Conservation (phyloP, 2,113 vertebrate genomes). For the Girardinichthys multiradiatus region DNA sequence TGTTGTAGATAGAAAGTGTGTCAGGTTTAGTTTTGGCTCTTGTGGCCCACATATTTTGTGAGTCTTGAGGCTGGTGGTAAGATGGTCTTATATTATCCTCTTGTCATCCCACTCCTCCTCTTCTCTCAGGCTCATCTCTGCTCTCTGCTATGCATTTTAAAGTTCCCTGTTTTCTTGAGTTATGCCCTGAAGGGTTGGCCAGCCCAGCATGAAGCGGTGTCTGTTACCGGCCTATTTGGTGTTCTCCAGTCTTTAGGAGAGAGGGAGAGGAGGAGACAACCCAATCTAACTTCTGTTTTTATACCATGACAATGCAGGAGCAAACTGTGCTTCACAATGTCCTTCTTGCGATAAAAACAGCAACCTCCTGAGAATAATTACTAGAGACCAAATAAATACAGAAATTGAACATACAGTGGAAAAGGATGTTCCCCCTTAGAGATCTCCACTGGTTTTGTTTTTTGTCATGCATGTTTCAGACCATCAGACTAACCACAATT, state of each 20-base stretch:
- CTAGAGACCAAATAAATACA: too few species aligned
- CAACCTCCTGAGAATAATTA: too few species aligned
- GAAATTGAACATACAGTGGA: not conserved
- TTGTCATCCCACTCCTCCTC: constrained; percentile 6
- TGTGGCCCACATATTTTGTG: constrained; percentile 12
- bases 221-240: too few species aligned
- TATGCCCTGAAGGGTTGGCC: constrained; percentile 26
- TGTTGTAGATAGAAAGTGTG: constrained; percentile 31
- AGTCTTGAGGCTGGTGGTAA: constrained; percentile 27
- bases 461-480: too few species aligned
- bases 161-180: constrained; percentile 42
- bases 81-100: constrained; percentile 43
- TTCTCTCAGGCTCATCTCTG: constrained; percentile 6
- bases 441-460: too few species aligned
- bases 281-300: too few species aligned
- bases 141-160: constrained; percentile 16
- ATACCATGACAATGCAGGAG: too few species aligned
- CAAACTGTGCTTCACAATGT: too few species aligned
- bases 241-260: too few species aligned
- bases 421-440: not conserved
- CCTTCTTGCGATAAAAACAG: too few species aligned
- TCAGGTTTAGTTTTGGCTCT: constrained; percentile 35
- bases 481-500: too few species aligned
- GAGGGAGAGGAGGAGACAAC: too few species aligned
- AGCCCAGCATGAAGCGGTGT: not conserved